phyloP scores from a whole-genome alignment of 2,888 invertebrate genomes.

The Anaspis maculata region DNA sequence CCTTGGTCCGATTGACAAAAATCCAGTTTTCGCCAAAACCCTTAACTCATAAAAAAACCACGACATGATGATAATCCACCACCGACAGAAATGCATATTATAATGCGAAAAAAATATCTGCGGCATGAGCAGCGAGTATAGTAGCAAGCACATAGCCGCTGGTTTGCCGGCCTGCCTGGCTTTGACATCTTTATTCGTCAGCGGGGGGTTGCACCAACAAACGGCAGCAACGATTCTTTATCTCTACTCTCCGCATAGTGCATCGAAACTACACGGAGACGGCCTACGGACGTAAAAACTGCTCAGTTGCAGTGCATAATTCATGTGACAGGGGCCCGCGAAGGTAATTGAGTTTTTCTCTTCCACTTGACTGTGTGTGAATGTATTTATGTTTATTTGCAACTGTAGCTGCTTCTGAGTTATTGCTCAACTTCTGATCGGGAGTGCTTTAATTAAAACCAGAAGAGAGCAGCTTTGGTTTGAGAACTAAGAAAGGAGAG shows the following conservation, averaged over 20 bases:
- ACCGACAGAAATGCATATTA: constrained; percentile 6
- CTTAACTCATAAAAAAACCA: no score
- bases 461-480: no score
- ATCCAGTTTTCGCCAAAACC: no score
- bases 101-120: constrained; percentile 6
- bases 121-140: constrained; percentile 3
- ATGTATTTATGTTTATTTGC: no score
- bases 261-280: constrained; percentile 14
- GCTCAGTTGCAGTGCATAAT: constrained; percentile 2
- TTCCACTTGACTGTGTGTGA: no score
- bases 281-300: constrained; percentile 6
- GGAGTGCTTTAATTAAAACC: no score
- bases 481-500: no score
- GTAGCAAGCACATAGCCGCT: constrained; percentile 5
- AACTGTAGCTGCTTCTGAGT: no score
- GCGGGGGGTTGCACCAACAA: constrained; percentile 21
- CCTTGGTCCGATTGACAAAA: no score
- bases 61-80: constrained; percentile 10
- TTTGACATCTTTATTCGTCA: constrained; percentile 24
- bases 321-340: constrained; percentile 1
- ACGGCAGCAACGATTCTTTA: constrained; percentile 21
- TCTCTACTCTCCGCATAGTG: constrained; percentile 19
- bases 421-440: no score
- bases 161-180: no score
- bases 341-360: background rate